Conservation (phyloP, 2,888 invertebrate genomes). For the Hirtodrosophila trivittata region DNA sequence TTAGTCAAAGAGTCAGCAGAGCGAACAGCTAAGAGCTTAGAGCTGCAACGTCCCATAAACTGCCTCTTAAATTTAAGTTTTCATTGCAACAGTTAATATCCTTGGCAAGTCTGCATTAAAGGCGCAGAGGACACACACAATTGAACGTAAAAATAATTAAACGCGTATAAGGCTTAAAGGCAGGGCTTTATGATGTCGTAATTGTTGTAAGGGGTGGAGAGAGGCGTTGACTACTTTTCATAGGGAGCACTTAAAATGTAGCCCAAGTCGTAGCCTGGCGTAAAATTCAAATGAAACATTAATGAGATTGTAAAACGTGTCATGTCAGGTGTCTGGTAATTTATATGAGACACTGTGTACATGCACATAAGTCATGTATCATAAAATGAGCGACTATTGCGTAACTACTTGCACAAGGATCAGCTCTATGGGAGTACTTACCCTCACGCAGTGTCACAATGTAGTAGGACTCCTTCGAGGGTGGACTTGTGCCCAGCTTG, state of each 20-base stretch:
- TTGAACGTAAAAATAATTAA: slow-evolving; percentile 70
- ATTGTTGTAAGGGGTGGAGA: slow-evolving; percentile 12
- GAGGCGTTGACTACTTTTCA: slow-evolving; percentile 53
- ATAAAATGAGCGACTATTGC: slow-evolving; percentile 45
- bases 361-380: slow-evolving; percentile 19
- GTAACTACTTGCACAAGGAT: slow-evolving; percentile 3
- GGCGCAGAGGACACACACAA: slow-evolving; percentile 25
- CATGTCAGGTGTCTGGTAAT: slow-evolving; percentile 61
- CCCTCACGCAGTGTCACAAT: slow-evolving; percentile 90
- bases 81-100: slow-evolving; percentile 22
- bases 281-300: slow-evolving; percentile 75
- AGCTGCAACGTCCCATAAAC: slow-evolving; percentile 11
- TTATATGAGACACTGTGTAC: slow-evolving; percentile 29
- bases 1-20: neutral
- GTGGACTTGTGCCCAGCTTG: slow-evolving; percentile 88
- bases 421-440: slow-evolving; percentile 82
- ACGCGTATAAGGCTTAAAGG: slow-evolving; percentile 40
- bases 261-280: slow-evolving; percentile 26
- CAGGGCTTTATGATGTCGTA: slow-evolving; percentile 54
- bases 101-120: slow-evolving; percentile 10
- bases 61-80: slow-evolving; percentile 41
- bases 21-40: no score
- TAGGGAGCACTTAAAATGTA: slow-evolving; percentile 63
- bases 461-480: slow-evolving; percentile 89
- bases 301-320: slow-evolving; percentile 76